Conservation (phyloP, 2,113 vertebrate genomes). For the Corythaeola cristata region DNA sequence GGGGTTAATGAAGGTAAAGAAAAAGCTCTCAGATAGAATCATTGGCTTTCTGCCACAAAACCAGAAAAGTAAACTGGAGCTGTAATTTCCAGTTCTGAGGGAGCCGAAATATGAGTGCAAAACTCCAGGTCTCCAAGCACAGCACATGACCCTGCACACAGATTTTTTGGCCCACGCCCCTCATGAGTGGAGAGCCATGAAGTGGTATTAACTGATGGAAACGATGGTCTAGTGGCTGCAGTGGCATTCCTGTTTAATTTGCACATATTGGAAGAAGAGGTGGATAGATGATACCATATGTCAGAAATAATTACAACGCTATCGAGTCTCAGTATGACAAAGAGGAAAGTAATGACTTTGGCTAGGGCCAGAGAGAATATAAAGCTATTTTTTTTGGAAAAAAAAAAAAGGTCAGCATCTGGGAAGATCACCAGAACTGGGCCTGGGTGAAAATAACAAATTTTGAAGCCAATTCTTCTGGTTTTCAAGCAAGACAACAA, state of each 20-base stretch:
- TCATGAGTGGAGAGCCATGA: not conserved
- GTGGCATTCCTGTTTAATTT: not conserved
- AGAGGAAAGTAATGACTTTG: conserved; percentile 47
- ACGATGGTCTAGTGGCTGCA: not conserved
- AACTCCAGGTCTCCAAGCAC: not conserved
- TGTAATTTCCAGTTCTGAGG: conserved; percentile 20
- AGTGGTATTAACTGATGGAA: not conserved
- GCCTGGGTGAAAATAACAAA: not conserved
- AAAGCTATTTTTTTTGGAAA: not conserved
- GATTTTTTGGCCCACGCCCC: not conserved
- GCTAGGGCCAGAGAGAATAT: conserved; percentile 22
- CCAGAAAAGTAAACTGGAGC: not conserved
- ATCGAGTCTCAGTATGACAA: conserved; percentile 38
- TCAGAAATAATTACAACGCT: conserved; percentile 63
- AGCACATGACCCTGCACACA: not conserved
- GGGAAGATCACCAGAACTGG: conserved; percentile 25
- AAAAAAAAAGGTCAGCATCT: conserved; percentile 13
- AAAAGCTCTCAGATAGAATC: conserved; percentile 42
- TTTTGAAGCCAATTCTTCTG: conserved; percentile 6
- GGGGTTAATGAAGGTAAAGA: conserved; percentile 66
- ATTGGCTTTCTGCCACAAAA: conserved; percentile 59
- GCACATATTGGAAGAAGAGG: conserved; percentile 32
- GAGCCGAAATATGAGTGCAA: not conserved
- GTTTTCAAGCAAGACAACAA: not conserved
- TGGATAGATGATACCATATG: conserved; percentile 53